Evolutionary conservation across 2,888 invertebrate genomes (phyloP).

Genomic region (Watsonalla cultraria): DNA sequence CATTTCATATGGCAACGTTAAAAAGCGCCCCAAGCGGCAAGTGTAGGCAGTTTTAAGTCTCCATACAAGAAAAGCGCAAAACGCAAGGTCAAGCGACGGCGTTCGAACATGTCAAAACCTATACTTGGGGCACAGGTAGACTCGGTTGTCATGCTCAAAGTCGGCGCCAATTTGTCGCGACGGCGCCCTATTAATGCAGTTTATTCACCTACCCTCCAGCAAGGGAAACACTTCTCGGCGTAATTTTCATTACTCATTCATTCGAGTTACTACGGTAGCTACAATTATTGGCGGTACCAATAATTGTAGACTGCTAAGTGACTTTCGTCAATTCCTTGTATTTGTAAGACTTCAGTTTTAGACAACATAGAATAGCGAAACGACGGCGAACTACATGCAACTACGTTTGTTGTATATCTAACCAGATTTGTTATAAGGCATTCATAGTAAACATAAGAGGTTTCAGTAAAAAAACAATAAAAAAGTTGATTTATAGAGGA

Average conservation of each 20-base stretch:
- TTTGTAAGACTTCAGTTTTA: not conserved
- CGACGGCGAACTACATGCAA: too few species aligned
- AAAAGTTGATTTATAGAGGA: too few species aligned
- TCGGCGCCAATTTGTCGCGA: constrained; percentile 46
- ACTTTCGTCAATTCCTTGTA: constrained; percentile 6
- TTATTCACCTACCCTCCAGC: constrained; percentile 47
- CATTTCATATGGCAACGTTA: too few species aligned
- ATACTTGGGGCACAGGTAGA: not conserved
- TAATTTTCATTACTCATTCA: constrained; percentile 4
- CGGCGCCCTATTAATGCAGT: constrained; percentile 49
- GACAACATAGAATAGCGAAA: too few species aligned
- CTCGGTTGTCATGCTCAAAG: constrained; percentile 17
- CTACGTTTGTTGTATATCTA: too few species aligned
- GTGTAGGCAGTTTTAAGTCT: too few species aligned
- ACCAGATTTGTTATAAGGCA: too few species aligned
- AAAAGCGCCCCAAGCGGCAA: too few species aligned
- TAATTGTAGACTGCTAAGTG: constrained; percentile 10
- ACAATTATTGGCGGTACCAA: constrained; percentile 2
- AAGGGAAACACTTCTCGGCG: constrained; percentile 19
- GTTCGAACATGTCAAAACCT: not conserved
- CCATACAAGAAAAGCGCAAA: too few species aligned
- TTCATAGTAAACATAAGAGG: too few species aligned
- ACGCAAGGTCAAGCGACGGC: not conserved
- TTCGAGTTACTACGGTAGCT: not conserved
- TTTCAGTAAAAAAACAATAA: too few species aligned